Percentiles rank a stretch among this genome's conserved stretches.
Evolutionary conservation across 2,888 invertebrate species (phyloP).

Genomic region (Nymphalis c-album): DNA sequence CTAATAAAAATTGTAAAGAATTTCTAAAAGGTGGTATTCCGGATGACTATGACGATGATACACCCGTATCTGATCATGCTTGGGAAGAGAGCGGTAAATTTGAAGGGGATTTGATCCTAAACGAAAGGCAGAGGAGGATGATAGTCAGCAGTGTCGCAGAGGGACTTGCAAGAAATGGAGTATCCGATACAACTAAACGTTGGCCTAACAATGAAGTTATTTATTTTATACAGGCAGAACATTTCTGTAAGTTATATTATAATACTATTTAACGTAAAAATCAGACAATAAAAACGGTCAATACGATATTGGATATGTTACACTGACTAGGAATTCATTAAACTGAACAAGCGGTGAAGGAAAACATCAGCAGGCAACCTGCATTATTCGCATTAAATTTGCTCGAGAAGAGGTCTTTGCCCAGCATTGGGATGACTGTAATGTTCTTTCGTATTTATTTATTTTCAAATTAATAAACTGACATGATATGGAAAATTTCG

Average conservation of each 20-base stretch:
- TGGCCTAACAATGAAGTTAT: slow-evolving; percentile 77
- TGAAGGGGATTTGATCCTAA: slow-evolving; percentile 77
- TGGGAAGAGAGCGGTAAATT: slow-evolving; percentile 79
- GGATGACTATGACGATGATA: slow-evolving; percentile 62
- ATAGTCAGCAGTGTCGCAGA: slow-evolving; percentile 70
- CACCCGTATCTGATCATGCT: slow-evolving; percentile 63
- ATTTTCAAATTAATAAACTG: too few relatives aligned
- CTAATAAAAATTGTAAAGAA: not conserved
- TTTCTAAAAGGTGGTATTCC: slow-evolving; percentile 51
- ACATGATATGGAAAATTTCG: too few relatives aligned
- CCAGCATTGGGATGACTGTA: too few relatives aligned
- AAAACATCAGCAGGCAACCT: too few relatives aligned
- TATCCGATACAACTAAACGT: slow-evolving; percentile 68
- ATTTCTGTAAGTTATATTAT: slow-evolving; percentile 66
- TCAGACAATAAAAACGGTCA: not conserved
- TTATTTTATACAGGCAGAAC: slow-evolving; percentile 70
- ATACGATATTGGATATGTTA: not conserved
- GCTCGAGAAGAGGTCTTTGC: too few relatives aligned
- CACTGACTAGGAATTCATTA: too few relatives aligned
- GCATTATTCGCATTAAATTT: too few relatives aligned
- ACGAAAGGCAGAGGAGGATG: slow-evolving; percentile 68
- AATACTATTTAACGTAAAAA: not conserved
- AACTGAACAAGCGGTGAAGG: too few relatives aligned
- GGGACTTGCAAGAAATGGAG: slow-evolving; percentile 71
- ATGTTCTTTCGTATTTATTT: too few relatives aligned